Percentiles rank a stretch among this genome's conserved stretches.
Conservation (phyloP, 92 coral and sea anemone genomes). For the Epizoanthus rinbou region DNA sequence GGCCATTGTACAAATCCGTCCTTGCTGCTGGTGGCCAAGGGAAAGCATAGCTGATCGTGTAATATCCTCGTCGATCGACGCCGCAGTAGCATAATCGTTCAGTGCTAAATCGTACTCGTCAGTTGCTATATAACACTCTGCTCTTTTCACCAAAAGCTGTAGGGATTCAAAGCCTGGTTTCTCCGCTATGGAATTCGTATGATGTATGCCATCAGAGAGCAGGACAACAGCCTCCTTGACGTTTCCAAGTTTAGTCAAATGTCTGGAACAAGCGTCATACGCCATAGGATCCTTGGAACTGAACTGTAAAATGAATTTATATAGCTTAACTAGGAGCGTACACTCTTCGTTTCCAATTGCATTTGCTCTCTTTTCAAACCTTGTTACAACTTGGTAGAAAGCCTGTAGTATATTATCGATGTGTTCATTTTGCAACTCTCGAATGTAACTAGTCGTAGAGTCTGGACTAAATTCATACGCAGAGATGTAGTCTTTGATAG, state of each 20-base stretch:
- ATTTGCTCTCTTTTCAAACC: conserved; percentile 33
- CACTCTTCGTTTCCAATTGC: conserved; percentile 40
- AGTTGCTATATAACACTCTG: conserved; percentile 66
- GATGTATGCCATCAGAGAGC: conserved; percentile 66
- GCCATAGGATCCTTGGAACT: conserved; percentile 50
- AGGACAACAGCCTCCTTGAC: conserved; percentile 66
- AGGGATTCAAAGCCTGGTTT: conserved; percentile 24
- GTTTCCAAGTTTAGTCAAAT: conserved; percentile 59
- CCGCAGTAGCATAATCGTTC: conserved; percentile 70
- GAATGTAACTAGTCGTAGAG: conserved; percentile 52
- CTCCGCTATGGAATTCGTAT: conserved; percentile 28
- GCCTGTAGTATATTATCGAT: conserved; percentile 51
- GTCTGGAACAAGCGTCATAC: conserved; percentile 63
- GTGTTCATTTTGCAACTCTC: conserved; percentile 50
- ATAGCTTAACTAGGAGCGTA: conserved; percentile 46
- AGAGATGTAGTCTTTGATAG: conserved; percentile 59
- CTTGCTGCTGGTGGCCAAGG: conserved; percentile 58
- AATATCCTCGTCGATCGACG: conserved; percentile 56
- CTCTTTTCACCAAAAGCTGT: conserved; percentile 62
- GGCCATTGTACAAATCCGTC: conserved; percentile 48
- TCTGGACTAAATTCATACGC: conserved; percentile 59
- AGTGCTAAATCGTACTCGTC: conserved; percentile 65
- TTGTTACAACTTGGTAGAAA: conserved; percentile 58
- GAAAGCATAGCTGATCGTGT: conserved; percentile 58
- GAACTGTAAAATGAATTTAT: conserved; percentile 62